phyloP scores from a whole-genome alignment of 2,888 invertebrate species.

The Thumatha senex region DNA sequence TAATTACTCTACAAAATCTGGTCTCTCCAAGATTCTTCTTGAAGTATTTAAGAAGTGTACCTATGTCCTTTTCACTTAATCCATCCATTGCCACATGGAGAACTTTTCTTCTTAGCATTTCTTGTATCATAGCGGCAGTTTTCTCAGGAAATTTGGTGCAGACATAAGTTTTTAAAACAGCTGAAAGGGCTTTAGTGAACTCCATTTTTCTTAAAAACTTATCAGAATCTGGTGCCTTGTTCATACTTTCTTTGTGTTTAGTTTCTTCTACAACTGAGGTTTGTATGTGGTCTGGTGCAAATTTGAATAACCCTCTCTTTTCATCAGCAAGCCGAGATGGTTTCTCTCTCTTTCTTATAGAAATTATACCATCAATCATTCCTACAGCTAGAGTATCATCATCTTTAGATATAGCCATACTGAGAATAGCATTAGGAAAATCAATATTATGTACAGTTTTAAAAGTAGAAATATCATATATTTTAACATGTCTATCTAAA shows the following conservation, averaged over 20 bases:
- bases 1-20: slow-evolving; percentile 88
- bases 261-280: slow-evolving; percentile 75
- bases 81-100: slow-evolving; percentile 90
- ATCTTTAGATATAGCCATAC: slow-evolving; percentile 88
- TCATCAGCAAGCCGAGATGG: slow-evolving; percentile 63
- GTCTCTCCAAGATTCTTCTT: slow-evolving; percentile 88
- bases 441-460: slow-evolving; percentile 94
- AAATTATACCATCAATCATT: slow-evolving; percentile 96
- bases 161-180: slow-evolving; percentile 85
- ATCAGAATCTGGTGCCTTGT: slow-evolving; percentile 85
- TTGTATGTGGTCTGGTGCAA: slow-evolving; percentile 76
- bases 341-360: slow-evolving; percentile 90
- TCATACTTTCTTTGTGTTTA: slow-evolving; percentile 64
- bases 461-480: slow-evolving; percentile 94
- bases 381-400: slow-evolving; percentile 95
- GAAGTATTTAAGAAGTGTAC: slow-evolving; percentile 89
- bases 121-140: slow-evolving; percentile 92
- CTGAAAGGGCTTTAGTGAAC: slow-evolving; percentile 90
- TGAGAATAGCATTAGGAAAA: slow-evolving; percentile 95
- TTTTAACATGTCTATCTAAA: slow-evolving; percentile 96
- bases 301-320: slow-evolving; percentile 72
- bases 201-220: slow-evolving; percentile 90
- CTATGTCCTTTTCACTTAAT: slow-evolving; percentile 86
- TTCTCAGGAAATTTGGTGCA: slow-evolving; percentile 87
- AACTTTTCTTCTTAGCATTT: slow-evolving; percentile 92